phyloP scores from a whole-genome alignment of 2,113 vertebrate species.

The Peromyscus californicus region DNA sequence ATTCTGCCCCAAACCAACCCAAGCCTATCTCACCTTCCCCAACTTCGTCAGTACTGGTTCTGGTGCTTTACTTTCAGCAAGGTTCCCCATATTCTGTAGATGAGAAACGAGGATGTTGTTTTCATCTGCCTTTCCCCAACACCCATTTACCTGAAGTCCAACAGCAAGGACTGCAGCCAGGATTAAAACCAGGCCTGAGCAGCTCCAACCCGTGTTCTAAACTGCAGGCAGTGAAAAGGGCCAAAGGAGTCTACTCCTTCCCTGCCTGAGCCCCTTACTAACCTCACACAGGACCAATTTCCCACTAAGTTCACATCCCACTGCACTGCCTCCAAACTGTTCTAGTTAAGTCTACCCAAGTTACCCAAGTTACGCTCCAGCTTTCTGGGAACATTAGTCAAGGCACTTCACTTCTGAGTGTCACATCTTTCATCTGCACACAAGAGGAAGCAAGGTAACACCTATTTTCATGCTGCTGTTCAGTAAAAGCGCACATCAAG shows the following conservation, averaged over 20 bases:
- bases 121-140: neutral
- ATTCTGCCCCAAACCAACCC: neutral
- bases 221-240: neutral
- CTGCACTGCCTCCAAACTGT: neutral
- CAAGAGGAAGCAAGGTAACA: neutral
- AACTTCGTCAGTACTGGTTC: neutral
- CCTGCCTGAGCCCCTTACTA: neutral
- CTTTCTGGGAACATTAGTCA: neutral
- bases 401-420: neutral
- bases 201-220: neutral
- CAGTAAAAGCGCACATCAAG: neutral
- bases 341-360: too few species aligned
- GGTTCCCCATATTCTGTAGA: neutral
- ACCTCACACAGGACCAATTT: neutral
- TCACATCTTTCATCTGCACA: neutral
- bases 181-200: neutral
- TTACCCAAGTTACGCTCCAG: neutral
- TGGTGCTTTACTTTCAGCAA: too few species aligned
- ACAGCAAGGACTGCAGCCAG: neutral
- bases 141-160: neutral
- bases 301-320: neutral
- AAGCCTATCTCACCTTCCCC: neutral
- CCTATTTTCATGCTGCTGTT: neutral
- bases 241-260: too few species aligned
- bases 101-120: neutral